phyloP scores from a whole-genome alignment of 2,113 vertebrate species.

The Cryptomyrus ogoouensis region DNA sequence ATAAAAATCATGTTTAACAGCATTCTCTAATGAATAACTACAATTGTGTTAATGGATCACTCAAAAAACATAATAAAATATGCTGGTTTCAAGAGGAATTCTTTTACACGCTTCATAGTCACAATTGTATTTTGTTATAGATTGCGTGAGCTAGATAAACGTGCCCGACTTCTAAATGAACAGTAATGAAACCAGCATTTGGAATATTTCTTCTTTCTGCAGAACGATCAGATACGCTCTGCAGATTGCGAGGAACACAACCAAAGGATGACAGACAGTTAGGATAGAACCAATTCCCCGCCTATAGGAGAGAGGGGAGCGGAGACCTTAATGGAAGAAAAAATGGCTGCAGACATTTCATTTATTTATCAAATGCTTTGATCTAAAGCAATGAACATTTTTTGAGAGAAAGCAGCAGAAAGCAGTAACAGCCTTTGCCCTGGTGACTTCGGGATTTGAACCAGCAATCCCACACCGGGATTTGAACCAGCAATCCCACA shows the following conservation, averaged over 20 bases:
- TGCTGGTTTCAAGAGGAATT: not conserved
- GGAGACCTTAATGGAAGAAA: not conserved
- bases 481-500: not conserved
- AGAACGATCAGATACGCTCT: not conserved
- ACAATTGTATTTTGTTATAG: not conserved
- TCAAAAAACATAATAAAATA: not conserved
- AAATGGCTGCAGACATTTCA: not conserved
- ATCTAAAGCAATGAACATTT: not conserved
- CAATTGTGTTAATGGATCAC: not conserved
- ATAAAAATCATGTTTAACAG: not conserved
- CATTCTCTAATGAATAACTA: not conserved
- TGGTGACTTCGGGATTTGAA: not conserved
- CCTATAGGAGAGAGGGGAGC: not conserved
- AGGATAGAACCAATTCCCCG: not conserved
- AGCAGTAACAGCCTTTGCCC: no score
- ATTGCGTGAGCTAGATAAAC: not conserved
- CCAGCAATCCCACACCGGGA: not conserved
- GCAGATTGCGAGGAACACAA: not conserved
- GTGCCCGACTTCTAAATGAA: not conserved
- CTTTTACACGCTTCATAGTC: not conserved
- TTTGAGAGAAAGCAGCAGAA: not conserved
- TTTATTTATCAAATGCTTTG: not conserved
- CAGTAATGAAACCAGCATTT: not conserved
- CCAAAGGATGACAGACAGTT: not conserved
- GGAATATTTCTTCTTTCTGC: not conserved